phyloP scores from a whole-genome alignment of 2,888 invertebrate species.

The Nipponacmea schrenckii region DNA sequence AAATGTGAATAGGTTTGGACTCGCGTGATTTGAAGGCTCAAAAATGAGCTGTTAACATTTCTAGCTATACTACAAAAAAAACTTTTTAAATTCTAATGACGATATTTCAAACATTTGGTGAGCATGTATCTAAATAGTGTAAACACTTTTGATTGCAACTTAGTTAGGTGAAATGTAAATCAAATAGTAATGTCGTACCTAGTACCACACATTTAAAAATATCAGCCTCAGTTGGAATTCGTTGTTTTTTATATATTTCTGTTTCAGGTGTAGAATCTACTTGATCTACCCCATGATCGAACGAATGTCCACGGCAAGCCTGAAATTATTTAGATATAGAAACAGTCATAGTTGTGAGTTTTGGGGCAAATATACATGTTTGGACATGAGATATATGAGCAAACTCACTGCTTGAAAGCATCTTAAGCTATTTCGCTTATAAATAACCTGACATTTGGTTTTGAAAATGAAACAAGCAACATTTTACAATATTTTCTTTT shows the following conservation, averaged over 20 bases:
- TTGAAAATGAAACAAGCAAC: no score
- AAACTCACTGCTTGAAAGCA: neutral
- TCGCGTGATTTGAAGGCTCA: no score
- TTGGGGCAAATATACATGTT: neutral
- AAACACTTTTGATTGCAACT: no score
- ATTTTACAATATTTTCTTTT: neutral
- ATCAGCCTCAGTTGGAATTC: conserved; percentile 65
- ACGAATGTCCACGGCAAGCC: conserved; percentile 61
- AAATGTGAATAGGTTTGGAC: no score
- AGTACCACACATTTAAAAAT: conserved; percentile 65
- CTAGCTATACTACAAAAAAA: no score
- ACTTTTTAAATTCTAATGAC: no score
- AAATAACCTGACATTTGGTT: no score
- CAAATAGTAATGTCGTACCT: conserved; percentile 70
- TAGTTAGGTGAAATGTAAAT: no score
- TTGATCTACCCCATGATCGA: conserved; percentile 53
- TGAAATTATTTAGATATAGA: conserved; percentile 28
- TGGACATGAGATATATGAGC: neutral
- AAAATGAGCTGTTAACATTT: no score
- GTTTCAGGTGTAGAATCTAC: conserved; percentile 28
- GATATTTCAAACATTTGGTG: no score
- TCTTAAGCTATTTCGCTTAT: neutral
- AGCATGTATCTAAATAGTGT: no score
- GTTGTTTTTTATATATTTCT: conserved; percentile 70
- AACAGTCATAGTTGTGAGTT: neutral